Base-by-base conservation (phyloP, 2,797 vertebrate species). In the Chelidonichthys spinosus region DNA sequence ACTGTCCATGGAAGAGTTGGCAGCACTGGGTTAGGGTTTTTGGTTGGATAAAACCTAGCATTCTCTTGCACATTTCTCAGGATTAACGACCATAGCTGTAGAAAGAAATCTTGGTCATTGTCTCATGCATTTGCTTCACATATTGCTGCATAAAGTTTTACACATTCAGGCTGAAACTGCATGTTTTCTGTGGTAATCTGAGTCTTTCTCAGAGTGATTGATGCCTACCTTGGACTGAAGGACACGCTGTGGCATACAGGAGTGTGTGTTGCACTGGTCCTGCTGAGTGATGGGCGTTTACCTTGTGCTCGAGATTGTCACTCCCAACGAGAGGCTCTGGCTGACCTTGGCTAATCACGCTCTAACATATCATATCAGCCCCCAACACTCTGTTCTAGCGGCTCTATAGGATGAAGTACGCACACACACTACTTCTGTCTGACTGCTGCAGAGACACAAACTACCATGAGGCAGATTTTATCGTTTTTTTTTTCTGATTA, bases 151-250 rank as follows among this genome's bases (percentile, higher is more conserved):
- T 52, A 6, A 25, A 25, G 49, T 39, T 49, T 9, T 1, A 4
- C 18, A 5, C 47, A n/a, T 54, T 49, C 37, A 43, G 35, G 18
- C 63, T 71, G 39, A 62, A 54, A 11, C 35, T 4, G n/a, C 0
- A 25, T 50, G 36, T 70, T 74, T 71, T 42, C 63, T 39, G 33
- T 40, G 56, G 39, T 66, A 62, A 52, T 81, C 58, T 14, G 25
- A 37, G 35, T 63, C 47, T 77, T 52, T 82, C 32, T 78, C 63
- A 55, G 53, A 72, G 59, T 72, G 76, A 84, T 11, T 63, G 42
- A 74, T 68, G 72, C 61, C 77, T 78, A 68, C 86, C 88, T 89
- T 89, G 83, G 60, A 66, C 6, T 74, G 82, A 92, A 91, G 90
- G 89, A 90, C 89, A 63, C 54, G 54, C 4, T 33, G 25, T 7